Evolutionary conservation across 35 echinoderm and acorn worm species (phyloP), one percentile per base, ranked within the genome.

Genomic region (Amphiura filiformis): DNA sequence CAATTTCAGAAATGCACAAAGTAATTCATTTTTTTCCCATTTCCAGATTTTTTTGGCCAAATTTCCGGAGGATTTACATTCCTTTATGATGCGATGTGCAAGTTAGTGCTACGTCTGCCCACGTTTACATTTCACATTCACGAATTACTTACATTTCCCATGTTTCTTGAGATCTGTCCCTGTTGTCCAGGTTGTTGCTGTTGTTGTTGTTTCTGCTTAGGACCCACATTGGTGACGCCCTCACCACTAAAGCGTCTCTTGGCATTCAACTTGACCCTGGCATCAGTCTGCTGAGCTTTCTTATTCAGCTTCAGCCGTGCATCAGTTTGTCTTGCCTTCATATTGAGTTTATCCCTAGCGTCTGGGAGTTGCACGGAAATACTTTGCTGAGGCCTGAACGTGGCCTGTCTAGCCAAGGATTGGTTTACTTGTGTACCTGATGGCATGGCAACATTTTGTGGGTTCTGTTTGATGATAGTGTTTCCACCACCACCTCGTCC

Each of bases 341-440:
- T 47, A 7, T 87, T 91, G 47, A 94, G 78, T 44, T 94, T 94
- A 34, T 91, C 39, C 34, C 93, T 84, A 39, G 93, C 93, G 78
- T 94, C 93, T 31, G 85, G 76, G 39, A 78, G 75, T 17, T 49
- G 80, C 52, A 81, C 84, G 28, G 81, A 82, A 76, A 42, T 84
- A 31, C 28, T 39, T 36, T 81, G 87, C 15, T 52, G 39, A 32
- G 81, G 81, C n/a, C 81, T 38, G 40, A 83, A 83, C 14, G 40
- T 44, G 0, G 39, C 49, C 81, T 83, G 81, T 33, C 81, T 41
- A 11, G 26, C 52, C 81, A 83, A 33, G 13, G 81, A 83, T 32
- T 47, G 41, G 81, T 47, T 52, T 4, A 83, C 81, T 40, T 83
- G 81, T 4, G 38, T 12, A 32, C 38, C 30, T 38, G 39, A 47